Evolutionary conservation across 2,113 vertebrate species (phyloP), one percentile per base, ranked within the genome.

Genomic region (Myrmophylax atrothorax): DNA sequence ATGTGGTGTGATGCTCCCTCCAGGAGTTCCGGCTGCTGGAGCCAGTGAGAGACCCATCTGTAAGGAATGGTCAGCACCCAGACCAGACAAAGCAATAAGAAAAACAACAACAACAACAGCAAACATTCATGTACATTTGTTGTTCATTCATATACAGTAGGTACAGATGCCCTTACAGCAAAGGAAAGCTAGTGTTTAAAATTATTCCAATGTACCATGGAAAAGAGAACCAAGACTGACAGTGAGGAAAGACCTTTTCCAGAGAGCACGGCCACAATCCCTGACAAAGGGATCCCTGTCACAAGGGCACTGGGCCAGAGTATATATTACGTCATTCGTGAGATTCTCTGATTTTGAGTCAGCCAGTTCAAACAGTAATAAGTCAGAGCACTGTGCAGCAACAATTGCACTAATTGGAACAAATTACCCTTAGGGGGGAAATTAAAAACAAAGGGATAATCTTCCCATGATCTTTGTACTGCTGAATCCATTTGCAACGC

Each of bases 351-450:
- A 59, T 90, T 96, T 94, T 87, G 72, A 94, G 55, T 97, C 95
- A 96, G 78, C 92, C 88, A 68, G 56, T 70, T 79, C 58, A 95
- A 86, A 75, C 18, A 78, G 62, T 75, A 97, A 78, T 87, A 84
- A 98, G 94, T 97, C 80, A 92, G 72, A 94, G 79, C 52, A 84
- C 94, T 96, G 93, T 96, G 91, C 66, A 90, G 73, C 66, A 96
- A 40, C 92, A 96, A 96, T 87, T 94, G 73, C 52, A 90, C 63
- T 96, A 95, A 89, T 94, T 95, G 76, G 91, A 96, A 93, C 81
- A 93, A 95, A 96, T 88, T 68, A 56, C 82, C 77, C 82, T 80
- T 56, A n/a, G 44, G 40, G 93, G 82, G 64, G 9, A 64, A 87
- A 56, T 44, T 26, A 89, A 94, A 95, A 94, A 73, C 80, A 94